A percentile compares a stretch with the other conserved stretches of the same genome.
Conservation (phyloP, 1,140 invertebrate genomes). For the Nebria ingens region DNA sequence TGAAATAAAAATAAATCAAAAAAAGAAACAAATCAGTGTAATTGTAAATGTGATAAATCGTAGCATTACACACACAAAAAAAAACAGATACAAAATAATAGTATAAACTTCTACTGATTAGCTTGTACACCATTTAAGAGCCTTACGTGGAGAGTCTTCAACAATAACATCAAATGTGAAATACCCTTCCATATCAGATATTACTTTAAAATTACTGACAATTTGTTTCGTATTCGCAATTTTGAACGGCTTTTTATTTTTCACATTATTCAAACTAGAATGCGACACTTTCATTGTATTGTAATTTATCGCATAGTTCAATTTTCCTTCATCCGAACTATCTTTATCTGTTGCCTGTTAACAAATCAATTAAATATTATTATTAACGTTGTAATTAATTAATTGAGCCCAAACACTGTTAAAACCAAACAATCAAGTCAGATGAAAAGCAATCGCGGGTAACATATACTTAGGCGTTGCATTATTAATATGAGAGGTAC, state of each 20-base stretch:
- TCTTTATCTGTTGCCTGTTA: constrained; percentile 41
- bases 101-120: no score
- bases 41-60: no score
- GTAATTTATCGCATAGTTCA: constrained; percentile 35
- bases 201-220: constrained; percentile 34
- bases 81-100: no score
- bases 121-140: not conserved
- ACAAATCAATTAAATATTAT: constrained; percentile 11
- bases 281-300: constrained; percentile 32
- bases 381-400: constrained; percentile 13
- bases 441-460: no score
- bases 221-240: constrained; percentile 33
- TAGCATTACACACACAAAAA: no score
- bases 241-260: constrained; percentile 33
- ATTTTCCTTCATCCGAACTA: constrained; percentile 23
- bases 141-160: constrained; percentile 32
- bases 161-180: constrained; percentile 43
- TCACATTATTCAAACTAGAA: constrained; percentile 25
- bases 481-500: no score
- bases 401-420: no score
- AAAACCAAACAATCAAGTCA: no score
- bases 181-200: constrained; percentile 40
- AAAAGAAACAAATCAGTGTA: no score
- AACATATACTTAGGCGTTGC: no score
- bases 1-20: no score